Evolutionary conservation across 2,797 vertebrate species (phyloP), one percentile per base, ranked within the genome.

Genomic region (Sebastes cheni): DNA sequence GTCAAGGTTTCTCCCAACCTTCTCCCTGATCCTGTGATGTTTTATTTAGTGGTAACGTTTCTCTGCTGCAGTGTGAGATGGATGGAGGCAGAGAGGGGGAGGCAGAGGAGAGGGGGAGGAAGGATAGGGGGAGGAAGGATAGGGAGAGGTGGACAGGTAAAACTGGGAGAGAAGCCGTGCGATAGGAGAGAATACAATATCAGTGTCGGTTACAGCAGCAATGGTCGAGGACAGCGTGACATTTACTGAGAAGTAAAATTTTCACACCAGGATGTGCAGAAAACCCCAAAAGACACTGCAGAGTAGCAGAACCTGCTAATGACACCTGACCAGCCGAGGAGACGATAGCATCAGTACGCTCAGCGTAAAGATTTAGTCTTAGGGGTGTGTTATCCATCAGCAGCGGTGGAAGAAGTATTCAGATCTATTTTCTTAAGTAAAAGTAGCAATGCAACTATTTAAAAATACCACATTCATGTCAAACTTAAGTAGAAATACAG

Each of bases 11-110:
- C 81, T 77, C 82, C 55, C 83, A 76, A 22, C 58, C 55, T 62
- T 54, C 70, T 72, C 36, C 12, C 54, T 23, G 59, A 23, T 42
- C 42, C 50, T 83, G 22, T 70, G 84, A 87, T 87, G 84, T 89
- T 91, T 91, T 80, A 89, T 88, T 90, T 81, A 82, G 62, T 52
- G 13, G 46, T 23, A 80, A 67, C 79, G 64, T 74, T 75, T 81
- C 76, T 72, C 70, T 52, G 69, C 36, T 64, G 54, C 76, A 27
- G 71, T 20, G 64, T 64, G 73, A 71, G 58, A 68, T 1, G 39
- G 58, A 70, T 34, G 1, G 23, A 77, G 3, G 54, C 32, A 8
- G 58, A 66, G 29, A 12, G n/a, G 11, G n/a, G 3, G 25, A 75
- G 22, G 67, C 8, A 32, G 0, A 5, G 34, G 25, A 34, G 30